Conservation (phyloP, 2,113 vertebrate genomes). For the Xiphophorus maculatus region DNA sequence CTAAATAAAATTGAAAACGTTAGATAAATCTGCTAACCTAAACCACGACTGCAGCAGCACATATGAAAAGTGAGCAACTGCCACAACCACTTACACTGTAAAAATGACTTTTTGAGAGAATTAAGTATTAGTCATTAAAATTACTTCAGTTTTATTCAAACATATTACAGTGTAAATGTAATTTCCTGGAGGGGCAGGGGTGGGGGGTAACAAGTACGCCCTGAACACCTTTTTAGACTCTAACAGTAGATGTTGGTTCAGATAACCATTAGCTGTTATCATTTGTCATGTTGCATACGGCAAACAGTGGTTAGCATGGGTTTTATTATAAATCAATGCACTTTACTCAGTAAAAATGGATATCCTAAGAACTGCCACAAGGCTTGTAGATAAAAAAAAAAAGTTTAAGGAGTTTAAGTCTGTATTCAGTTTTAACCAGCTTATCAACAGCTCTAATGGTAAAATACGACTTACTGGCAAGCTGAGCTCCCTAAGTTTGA, state of each 20-base stretch:
- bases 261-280: not conserved
- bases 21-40: conserved; percentile 35
- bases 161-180: not conserved
- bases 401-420: not conserved
- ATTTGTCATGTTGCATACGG: not conserved
- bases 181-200: not conserved
- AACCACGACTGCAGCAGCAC: conserved; percentile 22
- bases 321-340: not conserved
- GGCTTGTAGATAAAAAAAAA: not conserved
- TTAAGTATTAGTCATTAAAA: not conserved
- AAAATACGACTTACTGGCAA: not conserved
- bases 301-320: not conserved
- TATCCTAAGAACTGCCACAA: not conserved
- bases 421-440: not conserved
- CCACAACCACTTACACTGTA: conserved; percentile 10
- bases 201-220: not conserved
- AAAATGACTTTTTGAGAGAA: not conserved
- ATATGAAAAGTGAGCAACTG: conserved; percentile 19
- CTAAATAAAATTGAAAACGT: conserved; percentile 35
- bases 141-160: not conserved
- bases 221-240: not conserved
- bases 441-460: not conserved
- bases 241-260: no score
- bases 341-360: not conserved
- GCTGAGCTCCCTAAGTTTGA: not conserved